Evolutionary conservation across 2,888 invertebrate genomes (phyloP).

Genomic region (Ophion obscuratus): DNA sequence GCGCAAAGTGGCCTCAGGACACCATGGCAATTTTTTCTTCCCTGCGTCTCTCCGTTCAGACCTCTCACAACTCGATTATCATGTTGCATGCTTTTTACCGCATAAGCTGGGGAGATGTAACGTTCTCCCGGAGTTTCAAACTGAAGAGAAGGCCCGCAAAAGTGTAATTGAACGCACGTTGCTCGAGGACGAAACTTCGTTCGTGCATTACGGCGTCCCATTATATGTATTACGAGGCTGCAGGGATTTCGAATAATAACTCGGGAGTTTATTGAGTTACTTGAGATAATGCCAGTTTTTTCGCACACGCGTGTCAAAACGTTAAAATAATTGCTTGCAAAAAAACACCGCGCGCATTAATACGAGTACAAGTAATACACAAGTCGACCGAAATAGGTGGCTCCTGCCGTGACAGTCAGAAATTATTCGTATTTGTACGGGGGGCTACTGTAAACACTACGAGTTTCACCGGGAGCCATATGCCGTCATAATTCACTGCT

Average conservation of each 20-base stretch:
- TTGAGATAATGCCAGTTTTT: not conserved
- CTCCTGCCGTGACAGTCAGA: slow-evolving; percentile 41
- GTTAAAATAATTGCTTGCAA: not conserved
- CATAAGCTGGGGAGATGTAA: not conserved
- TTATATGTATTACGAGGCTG: slow-evolving; percentile 15
- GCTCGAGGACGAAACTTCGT: slow-evolving; percentile 49
- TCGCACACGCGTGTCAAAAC: too few relatives aligned
- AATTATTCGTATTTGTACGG: slow-evolving; percentile 60
- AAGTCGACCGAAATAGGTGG: slow-evolving; percentile 31
- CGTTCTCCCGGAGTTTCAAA: not conserved
- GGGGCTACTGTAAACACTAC: slow-evolving; percentile 31
- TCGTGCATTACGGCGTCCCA: slow-evolving; percentile 4
- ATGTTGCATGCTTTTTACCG: not conserved
- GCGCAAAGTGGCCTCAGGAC: not conserved
- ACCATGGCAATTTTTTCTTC: not conserved
- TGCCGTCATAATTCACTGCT: slow-evolving; percentile 57
- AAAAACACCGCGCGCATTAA: not conserved
- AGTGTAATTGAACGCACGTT: slow-evolving; percentile 9
- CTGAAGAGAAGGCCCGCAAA: not conserved
- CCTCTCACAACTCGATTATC: not conserved
- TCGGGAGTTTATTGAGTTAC: not conserved
- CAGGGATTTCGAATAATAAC: slow-evolving; percentile 37
- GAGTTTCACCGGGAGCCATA: slow-evolving; percentile 25
- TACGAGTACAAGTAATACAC: not conserved
- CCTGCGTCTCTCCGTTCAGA: not conserved